Conservation (phyloP, 1,140 invertebrate genomes). For the Ceratoteleas bidentatus region DNA sequence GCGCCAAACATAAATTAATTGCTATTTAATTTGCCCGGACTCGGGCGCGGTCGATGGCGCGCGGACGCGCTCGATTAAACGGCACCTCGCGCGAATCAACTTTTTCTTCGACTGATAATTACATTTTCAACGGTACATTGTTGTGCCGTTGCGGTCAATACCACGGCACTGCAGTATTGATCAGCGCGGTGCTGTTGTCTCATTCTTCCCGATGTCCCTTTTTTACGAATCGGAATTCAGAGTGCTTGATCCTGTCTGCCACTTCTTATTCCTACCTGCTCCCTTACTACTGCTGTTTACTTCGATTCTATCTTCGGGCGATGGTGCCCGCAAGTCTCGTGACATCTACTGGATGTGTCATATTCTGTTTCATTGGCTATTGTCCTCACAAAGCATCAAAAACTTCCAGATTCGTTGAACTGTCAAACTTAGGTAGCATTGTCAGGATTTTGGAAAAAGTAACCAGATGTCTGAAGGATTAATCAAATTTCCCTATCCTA, state of each 20-base stretch:
- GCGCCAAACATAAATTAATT: slow-evolving; percentile 32
- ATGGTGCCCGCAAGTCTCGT: not conserved
- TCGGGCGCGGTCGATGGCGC: slow-evolving; percentile 19
- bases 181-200: slow-evolving; percentile 48
- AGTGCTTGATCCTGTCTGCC: slow-evolving; percentile 60
- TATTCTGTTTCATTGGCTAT: too few relatives aligned
- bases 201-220: slow-evolving; percentile 46
- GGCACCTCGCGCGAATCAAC: slow-evolving; percentile 25
- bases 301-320: slow-evolving; percentile 69
- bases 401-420: too few relatives aligned
- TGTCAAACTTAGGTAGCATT: too few relatives aligned
- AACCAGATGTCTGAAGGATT: too few relatives aligned
- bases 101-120: slow-evolving; percentile 40
- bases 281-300: slow-evolving; percentile 71
- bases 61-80: slow-evolving; percentile 36
- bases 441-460: too few relatives aligned
- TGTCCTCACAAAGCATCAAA: too few relatives aligned
- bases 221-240: slow-evolving; percentile 56
- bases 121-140: slow-evolving; percentile 53
- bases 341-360: too few relatives aligned
- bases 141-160: slow-evolving; percentile 47
- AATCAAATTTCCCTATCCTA: too few relatives aligned
- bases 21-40: slow-evolving; percentile 29
- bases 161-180: slow-evolving; percentile 50
- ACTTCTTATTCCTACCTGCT: slow-evolving; percentile 68